These are phyloP conservation scores for Agonum fuliginosum DNA, from an alignment of 2,888 invertebrate species.

Conservation along the genomic window DNA sequence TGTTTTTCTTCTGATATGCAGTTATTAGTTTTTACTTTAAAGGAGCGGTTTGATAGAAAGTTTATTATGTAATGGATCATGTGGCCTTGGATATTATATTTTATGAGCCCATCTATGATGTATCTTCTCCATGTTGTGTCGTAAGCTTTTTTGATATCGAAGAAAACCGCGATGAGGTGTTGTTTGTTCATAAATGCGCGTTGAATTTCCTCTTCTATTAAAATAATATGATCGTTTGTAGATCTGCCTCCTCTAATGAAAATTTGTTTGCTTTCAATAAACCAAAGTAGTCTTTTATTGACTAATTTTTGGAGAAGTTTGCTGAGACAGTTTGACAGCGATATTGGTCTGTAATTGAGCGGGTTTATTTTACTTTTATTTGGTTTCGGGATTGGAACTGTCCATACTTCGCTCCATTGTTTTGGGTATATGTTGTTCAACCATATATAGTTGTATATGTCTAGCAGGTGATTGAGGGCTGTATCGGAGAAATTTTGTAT, in stretches of 20 bases:
- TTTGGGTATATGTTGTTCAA: not conserved
- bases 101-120: not conserved
- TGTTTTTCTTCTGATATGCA: not conserved
- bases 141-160: not conserved
- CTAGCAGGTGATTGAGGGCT: not conserved
- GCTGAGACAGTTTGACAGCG: no score
- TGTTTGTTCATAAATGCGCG: no score
- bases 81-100: not conserved
- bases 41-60: not conserved
- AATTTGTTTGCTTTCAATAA: no score
- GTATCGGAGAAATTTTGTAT: not conserved
- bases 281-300: no score
- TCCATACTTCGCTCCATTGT: not conserved
- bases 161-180: not conserved
- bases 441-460: not conserved
- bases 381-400: not conserved
- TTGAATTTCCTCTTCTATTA: no score
- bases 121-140: not conserved
- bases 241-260: no score
- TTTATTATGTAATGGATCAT: slow-evolving; percentile 19
- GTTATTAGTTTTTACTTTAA: not conserved
- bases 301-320: no score
- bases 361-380: not conserved
- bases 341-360: not conserved
- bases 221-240: no score